phyloP scores from a whole-genome alignment of 2,888 invertebrate species.

The Capitulum mitella region DNA sequence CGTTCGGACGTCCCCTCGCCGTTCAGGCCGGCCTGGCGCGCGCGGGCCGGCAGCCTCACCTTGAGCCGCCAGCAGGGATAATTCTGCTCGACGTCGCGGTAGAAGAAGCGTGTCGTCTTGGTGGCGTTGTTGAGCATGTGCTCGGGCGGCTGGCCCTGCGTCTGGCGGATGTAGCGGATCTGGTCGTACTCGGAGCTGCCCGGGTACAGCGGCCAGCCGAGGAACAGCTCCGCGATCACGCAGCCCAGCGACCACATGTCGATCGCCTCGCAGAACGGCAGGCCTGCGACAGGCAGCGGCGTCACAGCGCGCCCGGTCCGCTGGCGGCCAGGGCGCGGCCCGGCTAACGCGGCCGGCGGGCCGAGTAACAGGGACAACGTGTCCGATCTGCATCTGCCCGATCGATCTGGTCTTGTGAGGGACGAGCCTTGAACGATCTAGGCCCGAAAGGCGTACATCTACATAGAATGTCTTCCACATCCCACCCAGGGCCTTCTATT shows the following conservation, averaged over 20 bases:
- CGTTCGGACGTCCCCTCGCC: no score
- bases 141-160: conserved; percentile 94
- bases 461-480: no score
- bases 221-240: conserved; percentile 96
- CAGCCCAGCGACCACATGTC: conserved; percentile 99
- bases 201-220: conserved; percentile 99
- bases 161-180: conserved; percentile 93
- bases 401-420: no score
- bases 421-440: no score
- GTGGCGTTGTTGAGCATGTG: conserved; percentile 96
- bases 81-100: conserved; percentile 83
- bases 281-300: conserved; percentile 46
- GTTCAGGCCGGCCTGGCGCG: no score
- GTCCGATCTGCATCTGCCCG: no score
- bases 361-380: no score
- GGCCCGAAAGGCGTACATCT: no score
- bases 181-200: conserved; percentile 99
- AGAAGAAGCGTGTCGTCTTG: conserved; percentile 97
- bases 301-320: conserved; percentile 39
- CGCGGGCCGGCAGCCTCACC: no score
- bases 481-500: no score
- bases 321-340: no score
- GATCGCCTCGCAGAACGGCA: conserved; percentile 98
- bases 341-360: no score
- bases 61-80: conserved; percentile 57